Evolutionary conservation across 2,797 vertebrate species (phyloP), one percentile per base, ranked within the genome.

Genomic region (Typhlichthys subterraneus): DNA sequence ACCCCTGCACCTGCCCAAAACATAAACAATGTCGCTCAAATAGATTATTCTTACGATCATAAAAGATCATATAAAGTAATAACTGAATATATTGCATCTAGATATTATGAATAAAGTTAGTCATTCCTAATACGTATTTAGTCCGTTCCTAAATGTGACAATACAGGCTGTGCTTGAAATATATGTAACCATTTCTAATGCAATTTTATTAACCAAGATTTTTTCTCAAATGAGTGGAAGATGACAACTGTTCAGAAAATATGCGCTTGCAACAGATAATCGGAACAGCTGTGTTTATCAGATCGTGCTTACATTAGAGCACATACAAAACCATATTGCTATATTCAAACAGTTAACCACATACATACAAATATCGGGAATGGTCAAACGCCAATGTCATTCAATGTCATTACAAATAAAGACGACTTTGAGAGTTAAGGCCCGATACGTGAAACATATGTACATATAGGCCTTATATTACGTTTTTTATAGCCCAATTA

Each of bases 381-480:
- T 51, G 56, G 58, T 56, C 45, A 56, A 72, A 57, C 72, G 54
- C 79, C 89, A 92, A 90, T 91, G 89, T 92, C 91, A 91, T 84
- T 70, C 89, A 91, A 91, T 91, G 89, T 91, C 91, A 86, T 51
- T 4, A 62, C 47, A 59, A 62, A 46, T 53, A 50, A 1, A 45
- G 45, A 23, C 56, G 47, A 29, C 48, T 58, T 23, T 38, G 14
- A 46, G 53, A 46, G 10, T 64, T 52, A 52, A 67, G 19, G 38
- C 68, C 2, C 49, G 23, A 33, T 52, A 51, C 45, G 49, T 14
- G 6, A 1, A 1, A n/a, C 2, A 42, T 42, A 8, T 42, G 7
- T 7, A 9, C 38, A 42, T 42, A 9, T 42, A 9, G 38, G 38
- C 38, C 23, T 4, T 42, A 42, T 8, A 42, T 42, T 10, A 42